phyloP scores from a whole-genome alignment of 2,797 vertebrate genomes.

The Macropodus opercularis region DNA sequence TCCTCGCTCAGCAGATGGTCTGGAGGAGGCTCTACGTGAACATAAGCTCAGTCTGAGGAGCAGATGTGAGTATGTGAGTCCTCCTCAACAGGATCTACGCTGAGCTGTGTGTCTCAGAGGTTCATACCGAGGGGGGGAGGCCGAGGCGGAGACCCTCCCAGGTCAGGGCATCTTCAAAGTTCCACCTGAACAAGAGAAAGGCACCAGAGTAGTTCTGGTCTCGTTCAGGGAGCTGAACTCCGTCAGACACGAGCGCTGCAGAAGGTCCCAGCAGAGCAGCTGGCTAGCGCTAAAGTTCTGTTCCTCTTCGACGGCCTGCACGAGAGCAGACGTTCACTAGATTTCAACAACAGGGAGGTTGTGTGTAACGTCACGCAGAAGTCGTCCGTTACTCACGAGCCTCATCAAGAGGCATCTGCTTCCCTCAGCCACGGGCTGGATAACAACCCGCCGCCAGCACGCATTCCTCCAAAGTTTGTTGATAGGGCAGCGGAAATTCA shows the following conservation, averaged over 20 bases:
- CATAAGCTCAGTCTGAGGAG: constrained; percentile 8
- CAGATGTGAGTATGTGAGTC: constrained; percentile 19
- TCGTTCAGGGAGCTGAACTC: constrained; percentile 18
- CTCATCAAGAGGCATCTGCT: background rate
- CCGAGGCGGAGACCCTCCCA: background rate
- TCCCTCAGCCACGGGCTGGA: background rate
- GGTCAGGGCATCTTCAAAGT: background rate
- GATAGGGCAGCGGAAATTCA: background rate
- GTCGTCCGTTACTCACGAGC: background rate
- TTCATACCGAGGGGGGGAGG: constrained; percentile 9
- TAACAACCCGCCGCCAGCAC: background rate
- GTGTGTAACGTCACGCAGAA: background rate
- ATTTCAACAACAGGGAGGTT: background rate
- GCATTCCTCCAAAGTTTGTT: background rate
- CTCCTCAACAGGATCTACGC: constrained; percentile 14
- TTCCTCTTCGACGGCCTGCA: constrained; percentile 5
- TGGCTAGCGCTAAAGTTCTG: background rate
- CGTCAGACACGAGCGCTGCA: background rate
- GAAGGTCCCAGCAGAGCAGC: background rate
- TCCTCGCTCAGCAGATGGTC: background rate
- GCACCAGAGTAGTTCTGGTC: background rate
- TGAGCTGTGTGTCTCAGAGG: constrained; percentile 16
- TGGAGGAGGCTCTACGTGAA: background rate
- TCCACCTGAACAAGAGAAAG: background rate
- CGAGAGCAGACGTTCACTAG: background rate